These are phyloP conservation scores for Trissonchulus sp. DNA, from an alignment of 2,888 invertebrate genomes.

Conservation along the genomic window DNA sequence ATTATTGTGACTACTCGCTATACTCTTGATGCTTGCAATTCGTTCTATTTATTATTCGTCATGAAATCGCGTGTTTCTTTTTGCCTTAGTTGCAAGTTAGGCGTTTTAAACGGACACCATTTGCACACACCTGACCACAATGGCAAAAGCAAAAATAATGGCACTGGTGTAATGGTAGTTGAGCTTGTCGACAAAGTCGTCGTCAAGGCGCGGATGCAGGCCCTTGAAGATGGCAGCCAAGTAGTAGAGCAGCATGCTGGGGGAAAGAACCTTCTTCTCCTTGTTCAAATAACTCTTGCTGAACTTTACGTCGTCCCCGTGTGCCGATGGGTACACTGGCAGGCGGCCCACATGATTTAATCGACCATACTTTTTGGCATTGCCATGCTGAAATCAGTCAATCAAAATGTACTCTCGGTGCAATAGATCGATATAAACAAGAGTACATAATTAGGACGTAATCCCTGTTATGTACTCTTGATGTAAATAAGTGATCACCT, in stretches of 20 bases:
- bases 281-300: conserved; percentile 39
- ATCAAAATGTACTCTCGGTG: too few relatives aligned
- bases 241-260: conserved; percentile 52
- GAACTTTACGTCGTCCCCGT: conserved; percentile 45
- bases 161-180: conserved; percentile 49
- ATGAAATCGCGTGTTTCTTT: too few relatives aligned
- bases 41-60: too few relatives aligned
- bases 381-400: conserved; percentile 48
- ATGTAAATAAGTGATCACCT: too few relatives aligned
- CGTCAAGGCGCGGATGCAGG: conserved; percentile 51
- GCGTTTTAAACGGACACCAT: too few relatives aligned
- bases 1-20: too few relatives aligned
- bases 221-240: conserved; percentile 53
- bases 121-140: conserved; percentile 52
- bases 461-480: neutral
- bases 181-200: conserved; percentile 47
- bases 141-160: conserved; percentile 52
- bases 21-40: too few relatives aligned
- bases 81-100: too few relatives aligned
- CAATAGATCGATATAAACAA: neutral
- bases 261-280: conserved; percentile 44
- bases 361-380: conserved; percentile 51
- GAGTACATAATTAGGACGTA: neutral
- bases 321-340: conserved; percentile 48
- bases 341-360: conserved; percentile 49